phyloP scores from a whole-genome alignment of 1,140 invertebrate genomes.

The Dryas iulia region DNA sequence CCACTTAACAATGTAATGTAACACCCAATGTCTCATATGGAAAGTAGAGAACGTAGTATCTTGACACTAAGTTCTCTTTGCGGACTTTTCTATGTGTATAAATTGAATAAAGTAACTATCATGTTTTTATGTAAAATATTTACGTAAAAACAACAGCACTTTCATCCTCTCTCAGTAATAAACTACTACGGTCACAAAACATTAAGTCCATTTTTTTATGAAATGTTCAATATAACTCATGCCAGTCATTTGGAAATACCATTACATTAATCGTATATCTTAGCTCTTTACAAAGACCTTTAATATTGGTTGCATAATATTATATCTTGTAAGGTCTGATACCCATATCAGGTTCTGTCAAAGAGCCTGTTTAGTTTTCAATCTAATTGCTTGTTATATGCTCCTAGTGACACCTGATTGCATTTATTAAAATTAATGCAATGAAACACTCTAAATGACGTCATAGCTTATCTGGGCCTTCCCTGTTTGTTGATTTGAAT shows the following conservation, averaged over 20 bases:
- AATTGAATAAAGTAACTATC: too few relatives aligned
- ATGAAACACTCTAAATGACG: background rate
- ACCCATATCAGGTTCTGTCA: background rate
- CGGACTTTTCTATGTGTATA: too few relatives aligned
- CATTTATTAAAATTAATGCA: background rate
- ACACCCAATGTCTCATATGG: too few relatives aligned
- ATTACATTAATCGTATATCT: conserved; percentile 15
- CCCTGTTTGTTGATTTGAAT: too few relatives aligned
- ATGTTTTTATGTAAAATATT: background rate
- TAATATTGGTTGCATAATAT: conserved; percentile 6
- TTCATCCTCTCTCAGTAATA: background rate
- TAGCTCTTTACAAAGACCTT: conserved; percentile 12
- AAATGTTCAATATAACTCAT: background rate
- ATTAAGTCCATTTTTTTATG: background rate
- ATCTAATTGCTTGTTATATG: background rate
- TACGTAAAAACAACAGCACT: background rate
- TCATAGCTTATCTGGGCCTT: background rate
- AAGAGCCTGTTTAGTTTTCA: background rate
- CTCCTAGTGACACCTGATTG: background rate
- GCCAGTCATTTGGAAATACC: conserved; percentile 16
- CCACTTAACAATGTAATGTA: too few relatives aligned
- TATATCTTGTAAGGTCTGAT: background rate
- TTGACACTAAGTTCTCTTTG: too few relatives aligned
- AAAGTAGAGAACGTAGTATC: too few relatives aligned
- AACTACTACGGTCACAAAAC: background rate